A percentile compares a stretch with the other conserved stretches of the same genome.
Conservation (phyloP, 2,797 vertebrate genomes). For the Chelonia mydas region DNA sequence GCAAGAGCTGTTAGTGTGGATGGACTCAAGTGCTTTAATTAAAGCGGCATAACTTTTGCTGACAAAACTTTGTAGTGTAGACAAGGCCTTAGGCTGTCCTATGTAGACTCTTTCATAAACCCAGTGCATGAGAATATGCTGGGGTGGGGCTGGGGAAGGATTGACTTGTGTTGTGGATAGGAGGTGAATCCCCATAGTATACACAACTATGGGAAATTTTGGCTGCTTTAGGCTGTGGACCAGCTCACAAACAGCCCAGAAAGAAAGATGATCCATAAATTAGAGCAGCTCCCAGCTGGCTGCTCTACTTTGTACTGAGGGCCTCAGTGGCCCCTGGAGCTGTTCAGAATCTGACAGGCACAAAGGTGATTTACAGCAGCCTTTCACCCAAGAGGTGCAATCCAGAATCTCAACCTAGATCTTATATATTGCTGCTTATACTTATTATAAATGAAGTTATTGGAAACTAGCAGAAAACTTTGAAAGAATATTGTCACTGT, state of each 20-base stretch:
- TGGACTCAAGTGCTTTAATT: no score
- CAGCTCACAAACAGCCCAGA: neutral
- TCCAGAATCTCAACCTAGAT: neutral
- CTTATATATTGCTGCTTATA: no score
- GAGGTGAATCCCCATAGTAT: neutral
- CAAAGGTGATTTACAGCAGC: neutral
- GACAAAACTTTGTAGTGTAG: no score
- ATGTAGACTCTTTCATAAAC: neutral
- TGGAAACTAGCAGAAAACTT: neutral
- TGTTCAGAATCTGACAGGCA: neutral
- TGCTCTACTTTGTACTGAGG: neutral
- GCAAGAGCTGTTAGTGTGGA: no score
- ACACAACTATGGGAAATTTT: neutral
- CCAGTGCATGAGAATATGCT: neutral
- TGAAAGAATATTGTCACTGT: neutral
- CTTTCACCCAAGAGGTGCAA: neutral
- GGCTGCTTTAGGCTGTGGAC: neutral
- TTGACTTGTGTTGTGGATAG: neutral
- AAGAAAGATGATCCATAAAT: neutral
- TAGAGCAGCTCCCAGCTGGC: neutral
- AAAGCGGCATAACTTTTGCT: no score
- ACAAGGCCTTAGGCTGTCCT: neutral
- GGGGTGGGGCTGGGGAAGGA: no score
- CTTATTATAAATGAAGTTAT: neutral
- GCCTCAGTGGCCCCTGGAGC: neutral